phyloP scores from a whole-genome alignment of 2,113 vertebrate genomes.

The Tachysurus fulvidraco region DNA sequence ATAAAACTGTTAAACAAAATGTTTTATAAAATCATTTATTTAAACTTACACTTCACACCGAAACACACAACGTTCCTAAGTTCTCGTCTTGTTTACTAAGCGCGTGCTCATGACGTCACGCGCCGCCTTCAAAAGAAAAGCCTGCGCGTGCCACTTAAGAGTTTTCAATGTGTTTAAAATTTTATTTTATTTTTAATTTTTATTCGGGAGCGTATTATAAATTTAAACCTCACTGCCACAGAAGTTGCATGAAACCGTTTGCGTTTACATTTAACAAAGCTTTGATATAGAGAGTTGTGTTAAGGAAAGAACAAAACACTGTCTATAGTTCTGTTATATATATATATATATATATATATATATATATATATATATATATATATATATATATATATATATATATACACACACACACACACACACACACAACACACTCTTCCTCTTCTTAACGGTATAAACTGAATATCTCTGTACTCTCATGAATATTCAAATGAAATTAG shows the following conservation, averaged over 20 bases:
- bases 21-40: too few relatives aligned
- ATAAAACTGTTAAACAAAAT: too few relatives aligned
- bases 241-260: background rate
- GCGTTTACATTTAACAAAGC: background rate
- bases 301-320: background rate
- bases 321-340: too few relatives aligned
- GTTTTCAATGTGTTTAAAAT: background rate
- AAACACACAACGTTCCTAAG: background rate
- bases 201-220: background rate
- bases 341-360: too few relatives aligned
- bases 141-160: background rate
- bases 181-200: background rate
- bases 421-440: too few relatives aligned
- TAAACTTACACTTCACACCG: slow-evolving; percentile 31
- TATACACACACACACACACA: too few relatives aligned
- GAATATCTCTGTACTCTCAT: too few relatives aligned
- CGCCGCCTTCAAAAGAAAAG: slow-evolving; percentile 40
- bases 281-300: background rate
- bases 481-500: too few relatives aligned
- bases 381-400: too few relatives aligned
- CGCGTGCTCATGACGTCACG: background rate
- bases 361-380: too few relatives aligned
- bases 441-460: too few relatives aligned
- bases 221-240: background rate
- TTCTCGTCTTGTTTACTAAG: slow-evolving; percentile 9